Conservation (phyloP, 2,888 invertebrate species). For the Lasius platythorax region DNA sequence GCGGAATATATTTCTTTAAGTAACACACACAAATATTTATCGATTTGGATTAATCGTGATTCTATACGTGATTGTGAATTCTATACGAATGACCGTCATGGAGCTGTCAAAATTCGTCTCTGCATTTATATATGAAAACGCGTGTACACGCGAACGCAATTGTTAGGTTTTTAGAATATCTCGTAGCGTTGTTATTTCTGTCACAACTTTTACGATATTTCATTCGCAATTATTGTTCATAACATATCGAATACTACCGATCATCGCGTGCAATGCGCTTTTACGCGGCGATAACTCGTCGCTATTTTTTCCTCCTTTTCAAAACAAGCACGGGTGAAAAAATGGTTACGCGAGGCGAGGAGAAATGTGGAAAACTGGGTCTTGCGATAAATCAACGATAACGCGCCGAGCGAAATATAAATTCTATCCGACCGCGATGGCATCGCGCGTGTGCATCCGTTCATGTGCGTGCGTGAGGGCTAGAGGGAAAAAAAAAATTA, state of each 20-base stretch:
- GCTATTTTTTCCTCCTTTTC: conserved; percentile 26
- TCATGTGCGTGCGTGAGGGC: not conserved
- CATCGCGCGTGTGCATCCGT: conserved; percentile 10
- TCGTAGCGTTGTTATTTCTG: not conserved
- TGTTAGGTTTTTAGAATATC: conserved; percentile 11
- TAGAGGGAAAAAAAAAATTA: conserved; percentile 45
- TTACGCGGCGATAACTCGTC: conserved; percentile 45
- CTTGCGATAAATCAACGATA: conserved; percentile 64
- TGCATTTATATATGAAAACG: not conserved
- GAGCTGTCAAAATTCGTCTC: not conserved
- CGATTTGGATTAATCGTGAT: not conserved
- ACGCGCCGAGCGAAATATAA: conserved; percentile 59
- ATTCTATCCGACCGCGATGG: conserved; percentile 53
- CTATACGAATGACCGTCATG: not conserved
- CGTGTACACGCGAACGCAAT: not conserved
- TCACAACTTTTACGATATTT: not conserved
- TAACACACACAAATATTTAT: conserved; percentile 8
- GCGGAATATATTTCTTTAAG: not conserved
- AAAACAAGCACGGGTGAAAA: conserved; percentile 21
- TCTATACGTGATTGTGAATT: not conserved
- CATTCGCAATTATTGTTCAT: conserved; percentile 58
- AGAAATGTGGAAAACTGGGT: conserved; percentile 56
- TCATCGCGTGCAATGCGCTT: conserved; percentile 38
- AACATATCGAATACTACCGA: conserved; percentile 56
- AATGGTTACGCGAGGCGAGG: conserved; percentile 8